Percentiles rank a stretch among this genome's conserved stretches.
Evolutionary conservation across 2,888 invertebrate species (phyloP).

Genomic region (Cyaniris semiargus): DNA sequence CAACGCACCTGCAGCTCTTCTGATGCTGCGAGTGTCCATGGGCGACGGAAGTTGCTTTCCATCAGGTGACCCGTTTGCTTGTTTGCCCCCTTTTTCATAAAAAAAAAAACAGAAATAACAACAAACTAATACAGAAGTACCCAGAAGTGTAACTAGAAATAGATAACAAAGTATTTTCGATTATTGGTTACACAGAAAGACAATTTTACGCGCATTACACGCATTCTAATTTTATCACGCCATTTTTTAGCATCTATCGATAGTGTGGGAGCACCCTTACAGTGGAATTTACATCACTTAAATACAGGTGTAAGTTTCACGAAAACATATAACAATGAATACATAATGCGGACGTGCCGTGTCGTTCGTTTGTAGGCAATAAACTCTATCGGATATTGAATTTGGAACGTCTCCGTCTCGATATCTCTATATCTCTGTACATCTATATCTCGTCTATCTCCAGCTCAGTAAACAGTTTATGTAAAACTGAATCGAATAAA

Average conservation of each 20-base stretch:
- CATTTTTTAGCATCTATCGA: not conserved
- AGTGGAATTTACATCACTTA: not conserved
- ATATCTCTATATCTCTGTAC: conserved; percentile 33
- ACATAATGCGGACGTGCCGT: conserved; percentile 9
- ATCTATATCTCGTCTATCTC: conserved; percentile 43
- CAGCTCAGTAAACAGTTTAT: conserved; percentile 69
- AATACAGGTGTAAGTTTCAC: conserved; percentile 14
- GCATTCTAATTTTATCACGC: too few species aligned
- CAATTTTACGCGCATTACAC: too few species aligned
- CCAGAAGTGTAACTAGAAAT: too few species aligned
- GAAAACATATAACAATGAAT: conserved; percentile 8
- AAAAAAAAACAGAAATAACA: too few species aligned
- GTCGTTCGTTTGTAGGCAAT: conserved; percentile 31
- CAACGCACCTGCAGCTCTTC: too few species aligned
- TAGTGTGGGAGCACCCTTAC: not conserved
- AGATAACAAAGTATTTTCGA: too few species aligned
- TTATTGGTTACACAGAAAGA: too few species aligned
- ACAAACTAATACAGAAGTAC: too few species aligned
- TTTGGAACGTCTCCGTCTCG: conserved; percentile 33
- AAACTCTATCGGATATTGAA: conserved; percentile 37
- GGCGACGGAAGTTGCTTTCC: too few species aligned
- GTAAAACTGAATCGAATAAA: conserved; percentile 73
- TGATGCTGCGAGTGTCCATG: too few species aligned
- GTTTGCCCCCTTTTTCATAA: too few species aligned
- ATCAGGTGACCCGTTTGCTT: too few species aligned